A percentile compares a stretch with the other conserved stretches of the same genome.
These are phyloP conservation scores for Edolisoma coerulescens DNA, from an alignment of 2,113 vertebrate genomes.

Conservation along the genomic window DNA sequence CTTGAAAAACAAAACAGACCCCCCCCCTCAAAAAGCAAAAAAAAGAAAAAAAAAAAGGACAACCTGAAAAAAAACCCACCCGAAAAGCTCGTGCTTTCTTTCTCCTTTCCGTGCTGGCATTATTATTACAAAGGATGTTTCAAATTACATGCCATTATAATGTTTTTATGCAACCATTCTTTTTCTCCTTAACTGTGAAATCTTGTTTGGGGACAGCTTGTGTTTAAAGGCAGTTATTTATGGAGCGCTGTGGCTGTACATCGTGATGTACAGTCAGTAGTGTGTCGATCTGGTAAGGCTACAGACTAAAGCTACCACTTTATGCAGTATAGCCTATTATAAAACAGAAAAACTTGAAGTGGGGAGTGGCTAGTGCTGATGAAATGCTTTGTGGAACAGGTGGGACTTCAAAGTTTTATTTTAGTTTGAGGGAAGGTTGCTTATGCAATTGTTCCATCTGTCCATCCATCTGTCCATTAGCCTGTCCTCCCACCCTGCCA, in stretches of 20 bases:
- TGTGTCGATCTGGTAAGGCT: not conserved
- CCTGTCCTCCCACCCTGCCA: not conserved
- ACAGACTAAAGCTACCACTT: not conserved
- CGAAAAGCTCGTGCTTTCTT: not conserved
- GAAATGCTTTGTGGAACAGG: conserved; percentile 25
- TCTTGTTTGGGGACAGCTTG: conserved; percentile 45
- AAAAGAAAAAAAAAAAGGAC: rapidly evolving
- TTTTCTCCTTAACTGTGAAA: conserved; percentile 22
- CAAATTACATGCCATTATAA: not conserved
- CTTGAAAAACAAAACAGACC: not conserved
- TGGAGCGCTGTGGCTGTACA: not conserved
- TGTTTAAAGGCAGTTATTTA: conserved; percentile 43
- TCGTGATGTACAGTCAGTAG: not conserved
- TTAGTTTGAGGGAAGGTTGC: conserved; percentile 18
- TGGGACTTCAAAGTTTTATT: conserved; percentile 30
- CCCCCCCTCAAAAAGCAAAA: too few species aligned
- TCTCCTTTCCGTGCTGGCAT: not conserved
- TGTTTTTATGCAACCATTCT: conserved; percentile 17
- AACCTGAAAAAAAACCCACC: not conserved
- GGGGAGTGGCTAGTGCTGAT: not conserved
- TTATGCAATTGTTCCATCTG: conserved; percentile 57
- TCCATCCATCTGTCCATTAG: conserved; percentile 33
- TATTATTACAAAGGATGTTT: not conserved
- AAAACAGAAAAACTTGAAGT: not conserved
- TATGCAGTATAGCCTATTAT: not conserved